Evolutionary conservation across 2,888 invertebrate species (phyloP), one percentile per base, ranked within the genome.

Genomic region (Orchesella flavescens): DNA sequence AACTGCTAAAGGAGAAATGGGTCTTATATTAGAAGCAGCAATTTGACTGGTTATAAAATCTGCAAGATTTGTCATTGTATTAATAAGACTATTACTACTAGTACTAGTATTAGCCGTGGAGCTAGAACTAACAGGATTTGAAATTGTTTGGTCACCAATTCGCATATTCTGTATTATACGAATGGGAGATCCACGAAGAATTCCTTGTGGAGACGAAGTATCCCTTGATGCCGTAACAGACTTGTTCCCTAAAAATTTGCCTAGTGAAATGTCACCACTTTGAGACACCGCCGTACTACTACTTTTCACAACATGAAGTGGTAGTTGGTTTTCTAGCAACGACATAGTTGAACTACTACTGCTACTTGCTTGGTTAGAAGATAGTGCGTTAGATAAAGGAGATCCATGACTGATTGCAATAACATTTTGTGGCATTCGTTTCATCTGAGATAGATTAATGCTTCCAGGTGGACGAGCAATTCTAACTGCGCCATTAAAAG

Each of bases 31-130:
- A 0, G 88, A 88, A 1, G 88, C 87, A 3, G 87, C 88, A 66
- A 88, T 74, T 72, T 88, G 88, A 72, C 84, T 88, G 10, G 87
- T 87, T 46, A 88, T 87, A 81, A 88, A 88, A 12, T 88, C 88
- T 15, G 88, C 88, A 13, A 88, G 80, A 68, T 87, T 87, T 43
- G 88, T 84, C 21, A 87, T 84, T 0, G 86, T 79, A 17, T 79
- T 86, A 17, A 84, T 68, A 17, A 81, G 76, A 0, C 80, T 44
- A 34, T 53, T 65, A n/a, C 65, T 75, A 55, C 65, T 71, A 49
- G 46, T 9, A 19, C 15, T 34, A 43, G 53, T 49, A 4, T 65
- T 44, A 44, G 53, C 19, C 0, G 53, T 34, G 3, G 65, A 44
- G 17, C 9, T 57, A 57, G 55, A 44, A 55, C 17, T 80, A 23